Percentiles rank a stretch among this genome's conserved stretches.
Conservation (phyloP, 2,113 vertebrate genomes). For the Azemiops feae region DNA sequence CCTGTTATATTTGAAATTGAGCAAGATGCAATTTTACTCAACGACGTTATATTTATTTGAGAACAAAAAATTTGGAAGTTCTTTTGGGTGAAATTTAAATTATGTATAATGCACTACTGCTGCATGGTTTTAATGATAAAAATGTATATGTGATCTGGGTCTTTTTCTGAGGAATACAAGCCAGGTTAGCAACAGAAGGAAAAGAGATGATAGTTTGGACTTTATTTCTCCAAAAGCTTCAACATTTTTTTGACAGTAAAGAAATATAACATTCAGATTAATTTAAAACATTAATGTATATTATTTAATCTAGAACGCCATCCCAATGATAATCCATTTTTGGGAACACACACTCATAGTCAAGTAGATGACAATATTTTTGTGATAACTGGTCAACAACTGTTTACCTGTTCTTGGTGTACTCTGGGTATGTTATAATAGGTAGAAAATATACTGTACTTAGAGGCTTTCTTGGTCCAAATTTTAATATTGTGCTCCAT, state of each 20-base stretch:
- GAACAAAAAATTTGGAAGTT: background rate
- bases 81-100: background rate
- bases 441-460: background rate
- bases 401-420: background rate
- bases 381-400: constrained; percentile 9
- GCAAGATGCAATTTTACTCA: background rate
- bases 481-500: constrained; percentile 63
- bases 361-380: accelerated
- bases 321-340: background rate
- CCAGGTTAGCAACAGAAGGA: background rate
- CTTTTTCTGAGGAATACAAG: background rate
- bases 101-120: background rate
- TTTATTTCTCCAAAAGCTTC: background rate
- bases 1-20: background rate
- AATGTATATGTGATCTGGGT: background rate
- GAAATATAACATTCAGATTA: background rate
- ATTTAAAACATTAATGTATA: background rate
- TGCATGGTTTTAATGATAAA: background rate
- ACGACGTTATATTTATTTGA: background rate
- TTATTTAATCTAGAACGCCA: background rate
- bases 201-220: background rate
- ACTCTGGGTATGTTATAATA: constrained; percentile 31
- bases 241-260: background rate
- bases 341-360: background rate
- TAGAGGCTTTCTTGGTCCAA: constrained; percentile 47